phyloP scores from a whole-genome alignment of 2,797 vertebrate species.

The Lacerta bilineata region DNA sequence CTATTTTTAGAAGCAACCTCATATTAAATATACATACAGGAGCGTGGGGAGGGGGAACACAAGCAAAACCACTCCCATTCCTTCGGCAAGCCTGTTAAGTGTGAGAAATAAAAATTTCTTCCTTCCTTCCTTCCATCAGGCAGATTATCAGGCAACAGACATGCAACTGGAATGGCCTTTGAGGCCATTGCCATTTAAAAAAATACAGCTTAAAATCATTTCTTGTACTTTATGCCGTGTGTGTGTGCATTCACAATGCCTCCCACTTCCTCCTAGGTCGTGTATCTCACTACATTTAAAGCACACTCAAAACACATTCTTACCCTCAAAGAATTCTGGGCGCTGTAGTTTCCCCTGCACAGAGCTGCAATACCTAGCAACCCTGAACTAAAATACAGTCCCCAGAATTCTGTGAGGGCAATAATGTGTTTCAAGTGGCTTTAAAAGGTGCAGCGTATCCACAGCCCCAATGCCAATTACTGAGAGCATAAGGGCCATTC shows the following conservation, averaged over 20 bases:
- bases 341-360: too few relatives aligned
- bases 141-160: neutral
- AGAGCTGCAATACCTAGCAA: too few relatives aligned
- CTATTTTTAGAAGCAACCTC: constrained; percentile 30
- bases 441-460: too few relatives aligned
- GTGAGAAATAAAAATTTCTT: too few relatives aligned
- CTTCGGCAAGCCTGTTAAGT: neutral
- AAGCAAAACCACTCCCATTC: neutral
- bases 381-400: too few relatives aligned
- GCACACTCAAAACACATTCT: too few relatives aligned
- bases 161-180: neutral
- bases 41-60: neutral
- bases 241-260: neutral
- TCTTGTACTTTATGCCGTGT: neutral
- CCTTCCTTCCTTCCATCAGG: neutral
- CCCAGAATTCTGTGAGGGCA: too few relatives aligned
- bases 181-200: neutral
- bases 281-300: too few relatives aligned
- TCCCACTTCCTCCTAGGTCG: neutral
- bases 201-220: neutral
- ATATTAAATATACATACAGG: neutral
- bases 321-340: too few relatives aligned
- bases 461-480: neutral
- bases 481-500: too few relatives aligned
- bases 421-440: too few relatives aligned